Evolutionary conservation across 1,140 invertebrate species (phyloP), one percentile per base, ranked within the genome.

Genomic region (Acromyrmex echinatior): DNA sequence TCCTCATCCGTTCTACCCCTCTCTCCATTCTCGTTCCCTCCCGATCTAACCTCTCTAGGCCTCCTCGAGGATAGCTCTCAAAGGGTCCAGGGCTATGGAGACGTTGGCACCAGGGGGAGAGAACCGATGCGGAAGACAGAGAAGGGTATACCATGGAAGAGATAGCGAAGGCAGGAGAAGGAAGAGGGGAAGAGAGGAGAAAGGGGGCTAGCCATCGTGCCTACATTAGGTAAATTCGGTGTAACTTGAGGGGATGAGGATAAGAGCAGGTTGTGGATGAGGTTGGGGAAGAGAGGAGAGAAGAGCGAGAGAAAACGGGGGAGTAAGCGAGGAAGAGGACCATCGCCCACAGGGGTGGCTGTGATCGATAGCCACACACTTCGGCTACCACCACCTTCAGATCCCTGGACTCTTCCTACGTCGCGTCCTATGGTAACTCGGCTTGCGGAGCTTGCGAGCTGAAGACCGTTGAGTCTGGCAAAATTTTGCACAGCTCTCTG

Each of bases 191-290:
- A 91, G 89, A 90, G 91, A 91, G 85, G 82, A 89, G 87, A 85
- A 86, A 85, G n/a, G 91, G 89, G 68, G 49, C 84, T 87, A 91
- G 87, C 91, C 91, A 91, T 90, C 90, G 92, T 91, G 91, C 91
- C 92, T 94, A 92, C 91, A 93, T 93, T 94, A 94, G 93, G 93
- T 94, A 94, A 94, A 94, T 94, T 94, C 92, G 90, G 88, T 93
- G 90, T 93, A 94, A 94, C 93, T 92, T 90, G 89, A 89, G 86
- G 93, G 93, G 92, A 91, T 93, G 88, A 88, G 92, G 86, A 86
- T 86, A 87, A 90, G 90, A 88, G 85, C 73, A 81, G 73, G 74
- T 89, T 56, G 63, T 68, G 53, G 80, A 21, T 60, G 80, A 70
- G 68, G 79, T 45, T 35, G 85, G 60, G 71, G 73, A 78, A 53